A percentile compares a stretch with the other conserved stretches of the same genome.
Conservation (phyloP, 2,797 vertebrate genomes). For the Naso thynnoides region DNA sequence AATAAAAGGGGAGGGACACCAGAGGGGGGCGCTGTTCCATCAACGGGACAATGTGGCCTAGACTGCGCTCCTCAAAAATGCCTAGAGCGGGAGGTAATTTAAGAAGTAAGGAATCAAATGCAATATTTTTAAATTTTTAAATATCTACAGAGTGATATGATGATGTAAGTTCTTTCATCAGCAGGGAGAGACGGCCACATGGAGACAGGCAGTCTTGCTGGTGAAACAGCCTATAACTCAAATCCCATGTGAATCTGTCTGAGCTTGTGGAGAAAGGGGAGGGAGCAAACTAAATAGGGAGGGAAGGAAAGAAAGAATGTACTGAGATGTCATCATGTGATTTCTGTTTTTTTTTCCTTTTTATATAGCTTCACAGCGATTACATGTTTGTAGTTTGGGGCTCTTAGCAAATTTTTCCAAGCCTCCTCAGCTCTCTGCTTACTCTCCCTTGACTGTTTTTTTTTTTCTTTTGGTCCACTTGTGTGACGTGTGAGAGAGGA, state of each 20-base stretch:
- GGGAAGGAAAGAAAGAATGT: slow-evolving; percentile 76
- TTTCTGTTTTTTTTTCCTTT: slow-evolving; percentile 51
- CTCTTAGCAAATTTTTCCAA: slow-evolving; percentile 78
- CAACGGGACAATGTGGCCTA: slow-evolving; percentile 30
- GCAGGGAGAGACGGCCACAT: slow-evolving; percentile 29
- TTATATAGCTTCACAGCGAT: slow-evolving; percentile 66
- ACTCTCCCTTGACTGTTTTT: slow-evolving; percentile 68
- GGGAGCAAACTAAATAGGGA: slow-evolving; percentile 72
- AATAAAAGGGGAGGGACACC: slow-evolving; percentile 22
- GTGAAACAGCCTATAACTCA: slow-evolving; percentile 66
- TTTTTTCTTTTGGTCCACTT: slow-evolving; percentile 44
- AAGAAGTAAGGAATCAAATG: slow-evolving; percentile 30
- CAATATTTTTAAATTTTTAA: background rate
- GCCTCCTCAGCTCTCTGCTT: slow-evolving; percentile 56
- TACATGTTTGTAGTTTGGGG: slow-evolving; percentile 67
- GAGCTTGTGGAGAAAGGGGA: slow-evolving; percentile 80
- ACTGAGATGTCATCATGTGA: slow-evolving; percentile 75
- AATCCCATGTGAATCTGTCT: slow-evolving; percentile 78
- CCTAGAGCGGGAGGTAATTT: slow-evolving; percentile 2
- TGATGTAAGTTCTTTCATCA: slow-evolving; percentile 45
- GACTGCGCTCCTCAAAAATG: slow-evolving; percentile 30
- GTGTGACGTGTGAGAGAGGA: slow-evolving; percentile 76
- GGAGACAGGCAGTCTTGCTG: slow-evolving; percentile 32
- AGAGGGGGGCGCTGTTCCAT: slow-evolving; percentile 66
- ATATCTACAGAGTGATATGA: slow-evolving; percentile 19